Evolutionary conservation across 2,797 vertebrate genomes (phyloP).

Genomic region (Coranthus polyacanthus): DNA sequence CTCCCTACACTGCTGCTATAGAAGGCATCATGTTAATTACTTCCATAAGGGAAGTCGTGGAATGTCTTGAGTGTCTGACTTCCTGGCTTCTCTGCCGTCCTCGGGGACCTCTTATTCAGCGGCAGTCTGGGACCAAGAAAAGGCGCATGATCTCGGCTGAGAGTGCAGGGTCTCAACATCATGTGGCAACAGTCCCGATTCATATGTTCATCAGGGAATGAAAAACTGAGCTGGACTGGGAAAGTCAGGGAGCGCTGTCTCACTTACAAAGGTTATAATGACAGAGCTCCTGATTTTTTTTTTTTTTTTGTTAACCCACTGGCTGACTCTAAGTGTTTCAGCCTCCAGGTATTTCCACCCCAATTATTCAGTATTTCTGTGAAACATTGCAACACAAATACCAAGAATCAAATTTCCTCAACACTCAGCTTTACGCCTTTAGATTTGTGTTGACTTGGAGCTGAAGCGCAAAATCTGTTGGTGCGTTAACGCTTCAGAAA

Average conservation of each 20-base stretch:
- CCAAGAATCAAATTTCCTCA: neutral
- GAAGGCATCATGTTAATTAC: slow-evolving; percentile 77
- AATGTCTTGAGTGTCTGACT: slow-evolving; percentile 82
- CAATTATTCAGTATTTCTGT: slow-evolving; percentile 1
- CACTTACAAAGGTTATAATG: neutral
- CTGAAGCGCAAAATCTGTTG: slow-evolving; percentile 26
- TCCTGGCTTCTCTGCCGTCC: slow-evolving; percentile 74
- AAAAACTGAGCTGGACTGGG: slow-evolving; percentile 1
- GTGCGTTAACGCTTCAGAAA: slow-evolving; percentile 49
- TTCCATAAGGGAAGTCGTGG: slow-evolving; percentile 85
- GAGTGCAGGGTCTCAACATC: slow-evolving; percentile 35
- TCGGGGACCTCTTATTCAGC: slow-evolving; percentile 56
- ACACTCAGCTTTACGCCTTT: neutral
- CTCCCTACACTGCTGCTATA: slow-evolving; percentile 51
- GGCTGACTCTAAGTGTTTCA: neutral
- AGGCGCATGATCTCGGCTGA: slow-evolving; percentile 51
- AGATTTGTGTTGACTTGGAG: slow-evolving; percentile 3
- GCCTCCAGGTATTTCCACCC: slow-evolving; percentile 1
- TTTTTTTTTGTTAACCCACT: neutral
- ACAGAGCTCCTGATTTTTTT: neutral
- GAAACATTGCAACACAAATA: slow-evolving; percentile 6
- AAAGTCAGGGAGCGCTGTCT: neutral
- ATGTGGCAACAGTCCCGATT: slow-evolving; percentile 16
- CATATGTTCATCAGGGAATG: slow-evolving; percentile 23
- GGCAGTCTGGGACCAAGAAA: slow-evolving; percentile 53